Base-by-base conservation (phyloP, 35 echinoderm and acorn worm species). In the Acanthaster planci region DNA sequence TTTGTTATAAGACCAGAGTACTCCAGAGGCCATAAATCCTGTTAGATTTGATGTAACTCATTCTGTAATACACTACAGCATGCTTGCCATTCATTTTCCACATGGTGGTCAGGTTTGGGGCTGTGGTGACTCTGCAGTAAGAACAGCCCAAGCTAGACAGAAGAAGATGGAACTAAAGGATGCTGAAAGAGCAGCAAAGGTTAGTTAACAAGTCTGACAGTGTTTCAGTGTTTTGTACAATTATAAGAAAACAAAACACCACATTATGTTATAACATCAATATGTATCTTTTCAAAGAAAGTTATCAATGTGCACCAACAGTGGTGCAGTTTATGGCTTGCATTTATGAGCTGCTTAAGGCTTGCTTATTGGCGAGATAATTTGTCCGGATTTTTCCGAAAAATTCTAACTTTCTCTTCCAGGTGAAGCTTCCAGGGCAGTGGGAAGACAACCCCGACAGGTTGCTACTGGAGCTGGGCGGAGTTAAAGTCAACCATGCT, bases 391-490 rank as follows among this genome's bases (percentile, higher is more conserved):
- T n/a, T n/a, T n/a, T n/a, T n/a, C n/a, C n/a, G n/a, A n/a, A n/a
- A n/a, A n/a, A 57, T 42, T 52, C 57, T 78, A 29, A 79, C 39
- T 79, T 60, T 82, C 78, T 21, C 51, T 38, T n/a, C n/a, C 67
- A 97, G 95, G 95, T 97, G 7, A 93, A 93, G 38, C 52, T 93
- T 40, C 95, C 95, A 37, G 95, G 95, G 5, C 83, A 93, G 42
- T 97, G 95, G 95, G 95, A 97, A 31, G 87, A 97, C 59, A 97
- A 90, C 78, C 95, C 91, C 34, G 95, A 97, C 85, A 87, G 79
- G 56, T 59, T 93, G 21, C 60, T 97, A 37, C 31, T 97, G 23
- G 81, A 91, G 30, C 80, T 88, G 95, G 95, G 91, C 16, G 92
- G 91, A 39, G 84, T 84, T 9, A 90, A 86, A 76, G 60, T 87